These are phyloP conservation scores for Aphidius ervi DNA, from an alignment of 1,140 invertebrate genomes.

Conservation along the genomic window DNA sequence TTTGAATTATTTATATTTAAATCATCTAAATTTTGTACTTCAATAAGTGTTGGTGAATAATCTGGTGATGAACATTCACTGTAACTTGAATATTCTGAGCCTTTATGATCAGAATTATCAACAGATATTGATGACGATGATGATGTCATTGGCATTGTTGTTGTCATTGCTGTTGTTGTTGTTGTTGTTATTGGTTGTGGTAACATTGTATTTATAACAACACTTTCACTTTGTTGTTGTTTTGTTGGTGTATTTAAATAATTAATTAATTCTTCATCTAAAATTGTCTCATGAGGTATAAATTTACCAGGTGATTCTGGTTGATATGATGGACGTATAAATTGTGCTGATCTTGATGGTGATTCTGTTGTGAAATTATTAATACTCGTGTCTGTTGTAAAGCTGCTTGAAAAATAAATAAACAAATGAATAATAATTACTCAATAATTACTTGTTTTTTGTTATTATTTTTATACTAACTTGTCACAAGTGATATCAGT, in stretches of 20 bases:
- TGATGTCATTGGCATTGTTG: constrained; percentile 25
- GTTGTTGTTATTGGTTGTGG: constrained; percentile 29
- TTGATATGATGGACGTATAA: neutral
- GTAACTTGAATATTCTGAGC: constrained; percentile 36
- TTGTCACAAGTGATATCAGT: constrained; percentile 41
- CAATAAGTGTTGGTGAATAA: constrained; percentile 23
- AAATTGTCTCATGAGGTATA: neutral
- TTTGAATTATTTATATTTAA: neutral
- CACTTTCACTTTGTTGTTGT: constrained; percentile 26
- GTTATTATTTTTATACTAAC: constrained; percentile 22
- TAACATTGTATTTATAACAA: constrained; percentile 17
- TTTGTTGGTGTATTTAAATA: constrained; percentile 3
- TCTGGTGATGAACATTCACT: constrained; percentile 35
- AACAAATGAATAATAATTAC: neutral
- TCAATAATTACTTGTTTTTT: neutral
- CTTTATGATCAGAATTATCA: constrained; percentile 35
- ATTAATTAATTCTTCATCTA: constrained; percentile 16
- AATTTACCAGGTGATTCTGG: neutral
- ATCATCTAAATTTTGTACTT: constrained; percentile 13
- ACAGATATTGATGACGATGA: constrained; percentile 34
- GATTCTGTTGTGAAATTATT: constrained; percentile 17
- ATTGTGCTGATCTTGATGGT: neutral
- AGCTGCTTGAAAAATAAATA: neutral
- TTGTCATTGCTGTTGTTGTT: constrained; percentile 21
- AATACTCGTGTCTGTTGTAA: neutral